Base-by-base conservation (phyloP, 2,113 vertebrate genomes). In the Proterorhinus semilunaris region DNA sequence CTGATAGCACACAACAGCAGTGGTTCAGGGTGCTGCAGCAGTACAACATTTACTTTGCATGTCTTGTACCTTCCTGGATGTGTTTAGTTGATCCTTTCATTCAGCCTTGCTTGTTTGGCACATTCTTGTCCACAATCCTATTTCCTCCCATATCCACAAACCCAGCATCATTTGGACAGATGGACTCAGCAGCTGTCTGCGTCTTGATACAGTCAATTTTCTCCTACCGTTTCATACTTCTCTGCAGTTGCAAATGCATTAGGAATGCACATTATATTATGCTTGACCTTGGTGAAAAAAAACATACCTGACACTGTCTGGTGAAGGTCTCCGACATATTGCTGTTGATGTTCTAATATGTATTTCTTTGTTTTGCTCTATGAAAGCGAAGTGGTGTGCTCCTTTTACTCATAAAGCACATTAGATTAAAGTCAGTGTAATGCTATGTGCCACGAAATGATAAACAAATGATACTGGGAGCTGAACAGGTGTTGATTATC, bases 141-240 rank as follows among this genome's bases (percentile, higher is more conserved):
- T 54, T 43, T 21, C 16, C 62, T 68, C 49, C 51, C 61, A 61
- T 73, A 73, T 74, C 62, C 65, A 67, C 69, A 74, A 65, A 74
- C 65, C 71, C 80, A 2, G 59, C 68, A 80, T 80, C 67, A 76
- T 48, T 52, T 59, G 64, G 75, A 80, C 76, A 83, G 77, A 84
- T 79, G 75, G 77, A 82, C 69, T 65, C 65, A 42, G 47, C 80
- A 85, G 59, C 70, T 83, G 77, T 6, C 70, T 58, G 45, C 63
- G 48, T 78, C 72, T 69, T 75, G 45, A 71, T 69, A 58, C 55
- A 52, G 64, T 65, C 75, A 61, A 66, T 72, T 65, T 79, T 49
- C 46, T 68, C 55, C 64, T 71, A 64, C 69, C 74, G 72, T 68
- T 75, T 65, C 68, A 74, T 45, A n/a, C 6, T 36, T 76, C n/a